Percentiles rank a stretch among this genome's conserved stretches.
phyloP scores from a whole-genome alignment of 2,113 vertebrate species.

The Oryctolagus cuniculus region DNA sequence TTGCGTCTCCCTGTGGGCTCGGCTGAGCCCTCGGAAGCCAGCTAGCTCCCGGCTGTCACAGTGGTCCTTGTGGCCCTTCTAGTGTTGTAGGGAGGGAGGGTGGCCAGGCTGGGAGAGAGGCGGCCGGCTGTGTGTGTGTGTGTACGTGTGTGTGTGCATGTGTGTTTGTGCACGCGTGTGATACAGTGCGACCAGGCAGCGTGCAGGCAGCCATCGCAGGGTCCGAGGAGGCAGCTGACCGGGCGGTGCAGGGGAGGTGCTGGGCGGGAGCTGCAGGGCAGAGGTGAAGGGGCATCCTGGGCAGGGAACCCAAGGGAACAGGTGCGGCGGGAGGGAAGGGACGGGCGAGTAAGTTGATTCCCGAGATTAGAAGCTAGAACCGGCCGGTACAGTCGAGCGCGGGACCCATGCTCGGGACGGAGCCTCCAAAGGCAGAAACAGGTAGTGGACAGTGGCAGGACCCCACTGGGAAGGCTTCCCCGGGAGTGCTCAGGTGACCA shows the following conservation, averaged over 20 bases:
- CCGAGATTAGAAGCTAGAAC: neutral
- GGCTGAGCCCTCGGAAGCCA: neutral
- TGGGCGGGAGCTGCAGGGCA: slow-evolving; percentile 12
- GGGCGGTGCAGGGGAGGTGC: neutral
- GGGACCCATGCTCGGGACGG: neutral
- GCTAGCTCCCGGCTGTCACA: neutral
- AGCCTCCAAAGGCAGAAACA: slow-evolving; percentile 20
- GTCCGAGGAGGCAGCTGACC: slow-evolving; percentile 24
- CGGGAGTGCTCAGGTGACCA: neutral
- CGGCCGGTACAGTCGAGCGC: too few relatives aligned
- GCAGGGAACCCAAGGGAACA: neutral
- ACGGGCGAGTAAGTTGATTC: slow-evolving; percentile 31
- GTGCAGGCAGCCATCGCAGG: neutral
- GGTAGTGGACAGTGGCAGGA: neutral
- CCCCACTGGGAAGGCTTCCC: slow-evolving; percentile 3
- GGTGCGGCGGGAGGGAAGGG: neutral
- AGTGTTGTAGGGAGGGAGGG: neutral
- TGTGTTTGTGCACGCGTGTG: neutral
- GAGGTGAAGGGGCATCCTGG: slow-evolving; percentile 2
- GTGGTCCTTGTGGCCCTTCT: slow-evolving; percentile 9
- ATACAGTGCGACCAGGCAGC: neutral
- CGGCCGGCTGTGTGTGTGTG: neutral
- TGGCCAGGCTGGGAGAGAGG: neutral
- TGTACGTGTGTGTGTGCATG: too few relatives aligned
- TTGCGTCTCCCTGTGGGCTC: slow-evolving; percentile 12